A percentile compares a stretch with the other conserved stretches of the same genome.
phyloP scores from a whole-genome alignment of 2,888 invertebrate species.

The Opisthograptis luteolata region DNA sequence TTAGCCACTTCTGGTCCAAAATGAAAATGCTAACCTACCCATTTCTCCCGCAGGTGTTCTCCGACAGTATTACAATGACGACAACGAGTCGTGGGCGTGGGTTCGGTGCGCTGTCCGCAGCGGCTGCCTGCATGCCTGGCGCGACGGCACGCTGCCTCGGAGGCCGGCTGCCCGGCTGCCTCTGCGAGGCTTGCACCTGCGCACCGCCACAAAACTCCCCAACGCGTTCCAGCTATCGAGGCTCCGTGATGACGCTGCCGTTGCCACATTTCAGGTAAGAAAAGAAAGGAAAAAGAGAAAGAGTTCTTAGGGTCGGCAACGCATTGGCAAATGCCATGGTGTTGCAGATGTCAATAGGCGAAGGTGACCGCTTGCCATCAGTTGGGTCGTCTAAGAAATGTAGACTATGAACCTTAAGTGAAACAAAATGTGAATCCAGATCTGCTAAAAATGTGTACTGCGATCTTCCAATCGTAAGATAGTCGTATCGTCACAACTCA shows the following conservation, averaged over 20 bases:
- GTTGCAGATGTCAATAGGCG: no score
- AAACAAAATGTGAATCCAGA: no score
- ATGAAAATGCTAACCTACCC: slow-evolving; percentile 8
- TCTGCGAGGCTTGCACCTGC: slow-evolving; percentile 70
- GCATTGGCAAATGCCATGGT: no score
- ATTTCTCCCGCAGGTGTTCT: slow-evolving; percentile 64
- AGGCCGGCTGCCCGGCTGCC: slow-evolving; percentile 71
- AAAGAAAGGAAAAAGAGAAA: background rate
- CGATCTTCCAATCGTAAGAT: no score
- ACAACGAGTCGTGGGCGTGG: slow-evolving; percentile 71
- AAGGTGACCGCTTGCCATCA: no score
- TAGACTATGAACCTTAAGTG: no score
- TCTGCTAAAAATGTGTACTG: no score
- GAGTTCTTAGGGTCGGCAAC: no score
- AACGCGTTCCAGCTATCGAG: slow-evolving; percentile 79
- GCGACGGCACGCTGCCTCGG: slow-evolving; percentile 78
- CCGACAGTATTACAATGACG: slow-evolving; percentile 76
- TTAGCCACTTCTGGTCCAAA: no score
- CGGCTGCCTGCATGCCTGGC: slow-evolving; percentile 75
- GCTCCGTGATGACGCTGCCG: slow-evolving; percentile 73
- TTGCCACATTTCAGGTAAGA: slow-evolving; percentile 79
- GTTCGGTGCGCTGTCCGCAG: slow-evolving; percentile 74
- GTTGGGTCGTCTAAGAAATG: no score
- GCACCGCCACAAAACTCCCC: slow-evolving; percentile 64
- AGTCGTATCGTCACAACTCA: no score